phyloP scores from a whole-genome alignment of 2,888 invertebrate species.

The Agelastica alni region DNA sequence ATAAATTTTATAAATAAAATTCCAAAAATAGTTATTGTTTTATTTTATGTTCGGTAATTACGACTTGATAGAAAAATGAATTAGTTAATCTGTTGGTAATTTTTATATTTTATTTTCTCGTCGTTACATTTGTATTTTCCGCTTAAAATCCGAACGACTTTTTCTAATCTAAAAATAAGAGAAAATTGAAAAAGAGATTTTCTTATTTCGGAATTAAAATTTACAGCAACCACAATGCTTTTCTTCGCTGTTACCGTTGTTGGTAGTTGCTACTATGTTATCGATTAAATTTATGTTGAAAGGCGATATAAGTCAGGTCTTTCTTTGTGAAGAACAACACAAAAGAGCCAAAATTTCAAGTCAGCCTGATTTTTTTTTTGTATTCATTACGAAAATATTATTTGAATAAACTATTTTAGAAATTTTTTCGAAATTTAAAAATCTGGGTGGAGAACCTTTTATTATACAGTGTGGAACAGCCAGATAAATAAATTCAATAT shows the following conservation, averaged over 20 bases:
- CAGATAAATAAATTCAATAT: too few species aligned
- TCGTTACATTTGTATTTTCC: too few species aligned
- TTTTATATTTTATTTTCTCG: too few species aligned
- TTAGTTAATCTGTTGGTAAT: too few species aligned
- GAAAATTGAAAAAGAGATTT: slow-evolving; percentile 4
- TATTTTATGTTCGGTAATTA: too few species aligned
- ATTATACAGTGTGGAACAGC: too few species aligned
- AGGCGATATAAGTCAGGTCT: slow-evolving; percentile 24
- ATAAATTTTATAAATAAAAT: too few species aligned
- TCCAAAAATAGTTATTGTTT: too few species aligned
- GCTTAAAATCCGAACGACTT: background rate
- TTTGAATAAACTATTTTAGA: too few species aligned
- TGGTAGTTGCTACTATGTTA: slow-evolving; percentile 30
- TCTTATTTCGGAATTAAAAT: slow-evolving; percentile 22
- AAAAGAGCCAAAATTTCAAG: slow-evolving; percentile 2
- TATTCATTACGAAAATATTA: background rate
- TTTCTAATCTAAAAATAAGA: background rate
- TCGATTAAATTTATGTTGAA: slow-evolving; percentile 36
- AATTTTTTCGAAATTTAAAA: too few species aligned
- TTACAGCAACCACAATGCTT: slow-evolving; percentile 27
- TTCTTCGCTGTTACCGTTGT: slow-evolving; percentile 9
- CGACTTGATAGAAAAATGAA: too few species aligned
- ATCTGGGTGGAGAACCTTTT: too few species aligned
- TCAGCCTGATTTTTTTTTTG: background rate
- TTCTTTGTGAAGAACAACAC: slow-evolving; percentile 12